Evolutionary conservation across 2,113 vertebrate genomes (phyloP).

Genomic region (Aythya baeri): DNA sequence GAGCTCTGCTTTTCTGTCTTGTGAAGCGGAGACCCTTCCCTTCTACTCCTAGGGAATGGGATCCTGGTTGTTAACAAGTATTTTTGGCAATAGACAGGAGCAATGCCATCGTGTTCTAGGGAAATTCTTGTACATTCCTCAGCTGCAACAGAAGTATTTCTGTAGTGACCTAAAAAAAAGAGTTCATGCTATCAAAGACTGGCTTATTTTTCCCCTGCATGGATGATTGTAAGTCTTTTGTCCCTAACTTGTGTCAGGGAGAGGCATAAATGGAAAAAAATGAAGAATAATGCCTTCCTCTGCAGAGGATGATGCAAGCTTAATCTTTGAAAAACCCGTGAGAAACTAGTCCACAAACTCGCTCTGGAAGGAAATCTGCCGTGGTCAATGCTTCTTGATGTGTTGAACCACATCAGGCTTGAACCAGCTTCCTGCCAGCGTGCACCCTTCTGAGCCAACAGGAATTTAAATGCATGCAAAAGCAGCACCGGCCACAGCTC

Average conservation of each 20-base stretch:
- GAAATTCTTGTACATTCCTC: not conserved
- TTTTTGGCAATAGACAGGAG: not conserved
- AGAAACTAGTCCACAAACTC: not conserved
- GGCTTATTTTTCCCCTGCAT: not conserved
- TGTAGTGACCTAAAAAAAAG: not conserved
- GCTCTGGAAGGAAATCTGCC: not conserved
- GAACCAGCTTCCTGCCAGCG: not conserved
- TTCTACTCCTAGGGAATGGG: not conserved
- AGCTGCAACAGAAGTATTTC: not conserved
- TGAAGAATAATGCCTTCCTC: not conserved
- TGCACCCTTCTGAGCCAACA: not conserved
- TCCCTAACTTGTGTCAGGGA: not conserved
- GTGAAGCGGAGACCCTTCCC: not conserved
- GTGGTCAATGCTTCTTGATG: not conserved
- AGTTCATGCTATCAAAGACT: not conserved
- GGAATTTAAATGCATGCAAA: not conserved
- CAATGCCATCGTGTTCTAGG: not conserved
- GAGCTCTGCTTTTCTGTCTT: not conserved
- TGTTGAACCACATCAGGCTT: not conserved
- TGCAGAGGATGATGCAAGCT: not conserved
- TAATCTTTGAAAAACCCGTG: not conserved
- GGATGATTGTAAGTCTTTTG: not conserved
- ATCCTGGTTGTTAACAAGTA: not conserved
- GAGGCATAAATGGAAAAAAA: not conserved
- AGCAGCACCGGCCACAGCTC: not conserved